These are phyloP conservation scores for Drosophila falleni DNA, from an alignment of 2,888 invertebrate genomes.

Conservation along the genomic window DNA sequence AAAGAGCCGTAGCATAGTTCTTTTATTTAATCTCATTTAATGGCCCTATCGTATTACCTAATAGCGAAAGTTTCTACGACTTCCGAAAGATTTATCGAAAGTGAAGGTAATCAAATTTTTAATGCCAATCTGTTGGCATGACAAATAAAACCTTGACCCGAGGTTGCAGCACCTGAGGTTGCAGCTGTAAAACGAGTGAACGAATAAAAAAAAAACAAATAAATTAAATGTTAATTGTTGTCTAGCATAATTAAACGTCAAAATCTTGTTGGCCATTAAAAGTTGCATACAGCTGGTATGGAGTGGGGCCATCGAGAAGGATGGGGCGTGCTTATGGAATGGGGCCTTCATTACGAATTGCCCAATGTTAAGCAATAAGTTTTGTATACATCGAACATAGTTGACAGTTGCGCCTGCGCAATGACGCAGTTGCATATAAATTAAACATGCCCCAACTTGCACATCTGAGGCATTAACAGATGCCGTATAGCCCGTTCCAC, in stretches of 20 bases:
- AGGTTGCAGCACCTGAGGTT: slow-evolving; percentile 10
- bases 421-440: slow-evolving; percentile 36
- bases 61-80: slow-evolving; percentile 23
- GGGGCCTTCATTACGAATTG: slow-evolving; percentile 16
- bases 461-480: slow-evolving; percentile 40
- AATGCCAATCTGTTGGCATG: slow-evolving; percentile 19
- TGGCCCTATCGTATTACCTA: slow-evolving; percentile 10
- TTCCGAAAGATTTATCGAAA: slow-evolving; percentile 17
- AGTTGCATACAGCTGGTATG: neutral
- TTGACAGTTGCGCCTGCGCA: slow-evolving; percentile 57
- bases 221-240: slow-evolving; percentile 42
- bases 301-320: neutral
- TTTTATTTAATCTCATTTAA: neutral
- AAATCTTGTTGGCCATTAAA: slow-evolving; percentile 17
- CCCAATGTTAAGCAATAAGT: slow-evolving; percentile 19
- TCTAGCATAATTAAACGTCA: slow-evolving; percentile 19
- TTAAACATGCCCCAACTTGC: slow-evolving; percentile 39
- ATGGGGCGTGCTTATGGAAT: neutral
- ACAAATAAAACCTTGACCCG: slow-evolving; percentile 30
- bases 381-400: slow-evolving; percentile 10
- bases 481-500: slow-evolving; percentile 30
- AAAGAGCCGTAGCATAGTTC: slow-evolving; percentile 7
- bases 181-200: slow-evolving; percentile 17
- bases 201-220: slow-evolving; percentile 5
- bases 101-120: slow-evolving; percentile 25